These are phyloP conservation scores for Petrophora chlorosata DNA, from an alignment of 2,888 invertebrate species.

Conservation along the genomic window DNA sequence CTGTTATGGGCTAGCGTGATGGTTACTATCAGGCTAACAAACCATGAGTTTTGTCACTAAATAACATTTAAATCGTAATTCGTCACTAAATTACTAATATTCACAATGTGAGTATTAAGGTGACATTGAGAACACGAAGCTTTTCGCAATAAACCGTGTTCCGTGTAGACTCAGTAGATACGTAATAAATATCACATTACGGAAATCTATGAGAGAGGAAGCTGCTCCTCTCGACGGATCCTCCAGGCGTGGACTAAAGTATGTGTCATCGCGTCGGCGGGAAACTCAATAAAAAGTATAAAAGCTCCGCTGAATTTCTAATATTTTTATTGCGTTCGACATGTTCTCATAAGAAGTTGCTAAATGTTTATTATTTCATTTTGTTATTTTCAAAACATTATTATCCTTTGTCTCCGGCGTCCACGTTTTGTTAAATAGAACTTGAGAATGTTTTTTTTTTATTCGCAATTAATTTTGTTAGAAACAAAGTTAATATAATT, in stretches of 20 bases:
- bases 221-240: not conserved
- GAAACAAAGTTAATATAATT: no score
- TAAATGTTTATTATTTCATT: slow-evolving; percentile 1
- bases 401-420: not conserved
- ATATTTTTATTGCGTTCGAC: slow-evolving; percentile 1
- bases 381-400: no score
- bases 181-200: slow-evolving; percentile 3
- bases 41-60: no score
- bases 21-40: no score
- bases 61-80: no score
- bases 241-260: not conserved
- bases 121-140: not conserved
- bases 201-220: not conserved
- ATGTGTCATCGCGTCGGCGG: not conserved
- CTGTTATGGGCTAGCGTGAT: no score
- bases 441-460: no score
- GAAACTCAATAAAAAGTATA: not conserved
- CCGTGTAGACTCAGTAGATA: not conserved
- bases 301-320: not conserved
- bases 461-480: no score
- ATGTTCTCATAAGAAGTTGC: not conserved
- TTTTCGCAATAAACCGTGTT: not conserved
- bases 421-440: no score
- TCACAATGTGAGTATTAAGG: no score
- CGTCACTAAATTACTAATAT: no score